Evolutionary conservation across 2,113 vertebrate genomes (phyloP), one percentile per base, ranked within the genome.

Genomic region (Charadrius vociferus): DNA sequence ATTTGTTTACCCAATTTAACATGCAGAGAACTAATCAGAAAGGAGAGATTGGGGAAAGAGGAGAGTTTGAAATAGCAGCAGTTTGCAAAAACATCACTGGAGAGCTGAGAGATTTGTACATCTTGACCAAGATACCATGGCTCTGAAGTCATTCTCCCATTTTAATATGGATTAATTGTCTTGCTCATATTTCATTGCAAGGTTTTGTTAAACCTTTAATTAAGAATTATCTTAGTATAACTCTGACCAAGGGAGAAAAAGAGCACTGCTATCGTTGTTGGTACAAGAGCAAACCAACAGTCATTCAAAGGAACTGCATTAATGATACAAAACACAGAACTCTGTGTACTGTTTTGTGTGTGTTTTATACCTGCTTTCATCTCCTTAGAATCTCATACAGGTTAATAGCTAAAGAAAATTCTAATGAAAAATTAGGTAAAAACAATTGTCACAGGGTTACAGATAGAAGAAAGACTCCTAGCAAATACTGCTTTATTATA

Each of bases 1-100:
- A 66, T 91, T 93, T 96, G 67, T 95, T 97, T 98, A 94, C 41
- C 39, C 74, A 88, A 55, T 82, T 92, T 86, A 95, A 78, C 27
- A 53, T 8, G 26, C 29, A 68, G 79, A 86, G 65, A 90, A 95
- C 65, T 97, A 97, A 98, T 82, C 78, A 86, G 83, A 97, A 56
- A 95, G 45, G 32, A 94, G 53, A 94, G 36, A 71, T 0, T 52
- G 81, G 56, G 58, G 50, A 93, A 88, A 86, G 45, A 83, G 29
- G 17, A 79, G 34, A 84, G n/a, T 73, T 56, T 82, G 91, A 89
- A 97, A 56, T 15, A 95, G 62, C 62, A 86, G 78, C 43, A 71
- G 83, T 77, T 89, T 77, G 34, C 47, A 80, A 95, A 95, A 73
- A 68, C 32, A 59, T 92, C 58, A 63, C 6, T 65, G 79, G 59